Base-by-base conservation (phyloP, 2,113 vertebrate genomes). In the Chlorocebus sabaeus region DNA sequence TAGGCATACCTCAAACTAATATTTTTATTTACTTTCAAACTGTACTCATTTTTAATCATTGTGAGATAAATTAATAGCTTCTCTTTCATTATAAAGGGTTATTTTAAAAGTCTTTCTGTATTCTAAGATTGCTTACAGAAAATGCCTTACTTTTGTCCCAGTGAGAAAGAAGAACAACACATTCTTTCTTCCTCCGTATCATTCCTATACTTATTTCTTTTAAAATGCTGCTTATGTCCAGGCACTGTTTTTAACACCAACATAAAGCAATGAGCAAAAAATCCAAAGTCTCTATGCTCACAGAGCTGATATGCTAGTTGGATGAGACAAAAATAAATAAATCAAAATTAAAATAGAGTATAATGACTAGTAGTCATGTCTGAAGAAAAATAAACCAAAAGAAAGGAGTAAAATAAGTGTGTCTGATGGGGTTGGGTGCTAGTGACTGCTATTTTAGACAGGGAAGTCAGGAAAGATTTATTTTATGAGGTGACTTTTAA, bases 361-460 rank as follows among this genome's bases (percentile, higher is more conserved):
- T 38, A 92, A 43, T 48, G 57, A 89, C 6, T 85, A 6, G 3
- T 55, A 72, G 11, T 96, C 35, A 78, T 67, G 2, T 27, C 22
- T 93, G 45, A 91, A 92, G 76, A 85, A 96, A 59, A 72, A 61
- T 59, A 82, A 75, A 80, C 48, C 27, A 68, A 40, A 12, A 35
- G 3, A 83, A 78, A 43, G 13, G 9, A 23, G 64, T 6, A 45
- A 25, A 92, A 64, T 32, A 93, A 38, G 1, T 90, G 11, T 52
- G 8, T 61, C 45, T 80, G 32, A 67, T 0, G 57, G 1, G 43
- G 8, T 0, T 13, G 1, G 0, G 4, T 35, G 2, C 10, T 13
- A 48, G 16, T 30, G 8, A 55, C 8, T 78, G 22, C 20, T 64
- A 2, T 40, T 89, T 90, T 8, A 79, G 61, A 78, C 4, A 50